These are phyloP conservation scores for Terebella lapidaria DNA, from an alignment of 2,888 invertebrate species.

Conservation along the genomic window DNA sequence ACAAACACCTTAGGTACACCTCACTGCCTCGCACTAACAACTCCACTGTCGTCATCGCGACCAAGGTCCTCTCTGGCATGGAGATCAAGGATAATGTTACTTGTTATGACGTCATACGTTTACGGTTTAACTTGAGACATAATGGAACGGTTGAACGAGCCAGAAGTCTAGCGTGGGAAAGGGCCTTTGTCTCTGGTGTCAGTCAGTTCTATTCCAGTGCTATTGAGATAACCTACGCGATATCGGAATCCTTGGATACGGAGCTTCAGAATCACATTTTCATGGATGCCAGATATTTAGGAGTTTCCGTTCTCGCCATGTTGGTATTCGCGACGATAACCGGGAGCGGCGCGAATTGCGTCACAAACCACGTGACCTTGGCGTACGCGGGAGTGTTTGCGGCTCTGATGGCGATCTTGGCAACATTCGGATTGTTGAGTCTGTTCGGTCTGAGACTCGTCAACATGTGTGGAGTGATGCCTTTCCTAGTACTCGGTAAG, in stretches of 20 bases:
- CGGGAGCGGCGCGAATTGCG: conserved; percentile 18
- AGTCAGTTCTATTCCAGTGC: conserved; percentile 3
- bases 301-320: conserved; percentile 21
- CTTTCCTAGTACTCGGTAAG: conserved; percentile 33
- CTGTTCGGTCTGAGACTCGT: conserved; percentile 27
- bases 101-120: background rate
- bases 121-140: conserved; percentile 18
- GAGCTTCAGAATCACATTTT: conserved; percentile 26
- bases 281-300: conserved; percentile 20
- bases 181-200: conserved; percentile 13
- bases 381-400: conserved; percentile 20
- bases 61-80: too few species aligned
- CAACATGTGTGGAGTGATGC: conserved; percentile 32
- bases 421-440: conserved; percentile 16
- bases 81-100: background rate
- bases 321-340: conserved; percentile 23
- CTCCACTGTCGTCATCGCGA: too few species aligned
- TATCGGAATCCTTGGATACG: conserved; percentile 30
- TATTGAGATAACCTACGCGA: conserved; percentile 20
- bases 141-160: conserved; percentile 9
- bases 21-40: too few species aligned
- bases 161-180: conserved; percentile 20
- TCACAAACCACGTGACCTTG: conserved; percentile 15
- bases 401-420: conserved; percentile 18
- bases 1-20: too few species aligned